Conservation (phyloP, 2,113 vertebrate species). For the Grallaria varia region DNA sequence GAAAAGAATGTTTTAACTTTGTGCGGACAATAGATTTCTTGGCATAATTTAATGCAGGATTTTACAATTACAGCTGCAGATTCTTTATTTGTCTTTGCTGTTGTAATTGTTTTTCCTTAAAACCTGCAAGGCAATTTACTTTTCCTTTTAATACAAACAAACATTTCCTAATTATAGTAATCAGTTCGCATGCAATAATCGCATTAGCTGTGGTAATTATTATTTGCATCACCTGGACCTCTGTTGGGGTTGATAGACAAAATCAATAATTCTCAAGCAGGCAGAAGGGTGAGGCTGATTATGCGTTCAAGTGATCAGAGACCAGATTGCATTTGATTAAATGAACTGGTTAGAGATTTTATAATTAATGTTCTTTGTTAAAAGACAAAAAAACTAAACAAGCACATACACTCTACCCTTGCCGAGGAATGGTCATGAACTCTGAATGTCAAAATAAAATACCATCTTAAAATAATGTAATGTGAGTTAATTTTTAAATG, state of each 20-base stretch:
- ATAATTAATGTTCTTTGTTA: conserved; percentile 47
- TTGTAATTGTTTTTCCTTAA: not conserved
- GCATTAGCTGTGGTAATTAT: conserved; percentile 70
- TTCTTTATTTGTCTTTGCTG: not conserved
- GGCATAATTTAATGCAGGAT: not conserved
- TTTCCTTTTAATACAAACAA: conserved; percentile 55
- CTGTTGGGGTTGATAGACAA: conserved; percentile 65
- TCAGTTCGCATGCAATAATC: conserved; percentile 68
- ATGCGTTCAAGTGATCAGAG: conserved; percentile 61
- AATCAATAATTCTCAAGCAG: conserved; percentile 72
- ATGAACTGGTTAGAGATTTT: conserved; percentile 50
- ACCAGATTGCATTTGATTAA: conserved; percentile 70
- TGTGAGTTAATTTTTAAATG: not conserved
- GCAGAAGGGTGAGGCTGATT: conserved; percentile 63
- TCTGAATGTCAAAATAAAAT: not conserved
- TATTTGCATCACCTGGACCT: conserved; percentile 65
- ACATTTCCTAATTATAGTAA: conserved; percentile 64
- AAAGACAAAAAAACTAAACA: conserved; percentile 31
- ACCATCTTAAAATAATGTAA: not conserved
- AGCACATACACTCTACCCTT: not conserved
- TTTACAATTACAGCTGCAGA: not conserved
- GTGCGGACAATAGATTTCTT: not conserved
- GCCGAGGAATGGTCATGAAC: not conserved
- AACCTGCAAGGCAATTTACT: conserved; percentile 35
- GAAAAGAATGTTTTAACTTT: not conserved